Evolutionary conservation across 2,113 vertebrate genomes (phyloP).

Genomic region (Meriones unguiculatus): DNA sequence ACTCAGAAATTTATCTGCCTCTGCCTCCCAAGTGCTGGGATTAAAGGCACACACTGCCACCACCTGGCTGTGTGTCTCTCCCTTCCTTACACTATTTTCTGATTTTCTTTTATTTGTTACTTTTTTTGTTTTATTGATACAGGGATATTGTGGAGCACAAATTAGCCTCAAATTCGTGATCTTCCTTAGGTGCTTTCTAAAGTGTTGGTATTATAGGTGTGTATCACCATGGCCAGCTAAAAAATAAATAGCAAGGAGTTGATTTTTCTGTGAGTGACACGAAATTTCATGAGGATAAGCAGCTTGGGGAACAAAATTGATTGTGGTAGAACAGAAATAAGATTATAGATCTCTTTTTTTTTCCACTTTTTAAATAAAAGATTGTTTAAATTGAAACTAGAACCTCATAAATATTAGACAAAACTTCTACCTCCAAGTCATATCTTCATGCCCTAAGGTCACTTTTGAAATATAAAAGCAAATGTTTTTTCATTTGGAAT

Average conservation of each 20-base stretch:
- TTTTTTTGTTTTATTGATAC: neutral
- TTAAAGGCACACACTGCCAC: neutral
- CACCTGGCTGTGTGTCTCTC: neutral
- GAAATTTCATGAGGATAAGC: neutral
- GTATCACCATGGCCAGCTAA: neutral
- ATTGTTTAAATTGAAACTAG: neutral
- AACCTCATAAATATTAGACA: neutral
- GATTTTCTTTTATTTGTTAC: neutral
- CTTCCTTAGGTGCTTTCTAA: neutral
- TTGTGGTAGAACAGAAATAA: constrained; percentile 32
- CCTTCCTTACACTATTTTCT: neutral
- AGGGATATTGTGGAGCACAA: neutral
- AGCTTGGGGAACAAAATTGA: neutral
- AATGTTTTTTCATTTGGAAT: constrained; percentile 9
- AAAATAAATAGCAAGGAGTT: neutral
- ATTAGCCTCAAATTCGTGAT: neutral
- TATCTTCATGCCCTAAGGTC: neutral
- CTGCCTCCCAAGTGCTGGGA: neutral
- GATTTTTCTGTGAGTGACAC: neutral
- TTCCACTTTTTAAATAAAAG: constrained; percentile 15
- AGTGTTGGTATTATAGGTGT: neutral
- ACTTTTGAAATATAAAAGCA: constrained; percentile 41
- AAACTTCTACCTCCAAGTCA: neutral
- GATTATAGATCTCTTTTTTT: neutral
- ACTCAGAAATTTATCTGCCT: neutral